Percentiles rank a stretch among this genome's conserved stretches.
Evolutionary conservation across 1,140 invertebrate genomes (phyloP).

Genomic region (Drosophila tani): DNA sequence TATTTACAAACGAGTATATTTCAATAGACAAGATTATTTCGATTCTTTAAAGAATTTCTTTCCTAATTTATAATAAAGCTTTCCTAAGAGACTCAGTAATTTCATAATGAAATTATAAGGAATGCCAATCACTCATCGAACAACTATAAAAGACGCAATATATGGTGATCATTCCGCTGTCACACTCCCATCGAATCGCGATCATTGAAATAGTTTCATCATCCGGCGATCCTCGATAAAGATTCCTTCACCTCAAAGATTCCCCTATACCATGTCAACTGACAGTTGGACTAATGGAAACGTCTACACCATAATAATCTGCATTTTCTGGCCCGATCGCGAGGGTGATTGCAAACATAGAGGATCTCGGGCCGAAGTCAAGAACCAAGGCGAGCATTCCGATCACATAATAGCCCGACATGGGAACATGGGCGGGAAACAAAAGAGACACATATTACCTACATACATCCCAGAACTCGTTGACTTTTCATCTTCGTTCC

Average conservation of each 20-base stretch:
- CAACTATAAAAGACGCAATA: neutral
- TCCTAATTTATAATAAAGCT: too few species aligned
- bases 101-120: neutral
- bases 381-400: constrained; percentile 25
- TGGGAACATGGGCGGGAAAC: constrained; percentile 23
- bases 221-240: constrained; percentile 6
- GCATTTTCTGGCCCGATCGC: constrained; percentile 23
- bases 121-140: constrained; percentile 2
- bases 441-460: constrained; percentile 44
- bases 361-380: constrained; percentile 2
- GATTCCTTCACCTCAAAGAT: constrained; percentile 11
- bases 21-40: neutral
- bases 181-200: constrained; percentile 13
- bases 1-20: neutral
- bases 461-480: constrained; percentile 43
- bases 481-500: constrained; percentile 44
- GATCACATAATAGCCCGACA: constrained; percentile 37
- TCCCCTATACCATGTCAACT: constrained; percentile 42
- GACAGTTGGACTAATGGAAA: constrained; percentile 53
- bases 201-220: constrained; percentile 26
- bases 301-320: constrained; percentile 24
- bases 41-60: neutral
- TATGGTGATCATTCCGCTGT: constrained; percentile 1
- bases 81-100: neutral
- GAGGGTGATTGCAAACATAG: neutral